phyloP scores from a whole-genome alignment of 2,888 invertebrate species.

The Cosmopolites sordidus region DNA sequence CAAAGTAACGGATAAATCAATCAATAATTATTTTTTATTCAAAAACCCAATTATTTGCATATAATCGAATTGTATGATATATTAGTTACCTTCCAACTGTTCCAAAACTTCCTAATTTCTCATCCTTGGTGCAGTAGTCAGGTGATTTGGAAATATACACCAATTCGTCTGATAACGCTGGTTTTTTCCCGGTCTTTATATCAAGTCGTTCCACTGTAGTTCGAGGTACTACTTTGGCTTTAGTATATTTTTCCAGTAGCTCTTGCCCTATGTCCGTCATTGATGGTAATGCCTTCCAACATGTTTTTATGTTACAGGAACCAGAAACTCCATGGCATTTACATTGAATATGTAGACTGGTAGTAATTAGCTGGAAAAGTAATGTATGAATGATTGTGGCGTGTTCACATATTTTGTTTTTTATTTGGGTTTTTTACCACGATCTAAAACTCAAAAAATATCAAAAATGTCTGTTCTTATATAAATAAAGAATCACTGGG shows the following conservation, averaged over 20 bases:
- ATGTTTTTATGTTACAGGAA: conserved; percentile 76
- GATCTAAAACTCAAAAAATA: too few species aligned
- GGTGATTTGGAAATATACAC: conserved; percentile 76
- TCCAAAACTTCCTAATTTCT: conserved; percentile 68
- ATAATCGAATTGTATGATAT: too few species aligned
- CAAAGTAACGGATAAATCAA: too few species aligned
- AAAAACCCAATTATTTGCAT: too few species aligned
- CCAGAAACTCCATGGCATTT: conserved; percentile 84
- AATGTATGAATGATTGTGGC: too few species aligned
- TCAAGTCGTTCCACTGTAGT: conserved; percentile 22
- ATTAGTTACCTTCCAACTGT: conserved; percentile 71
- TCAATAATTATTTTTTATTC: too few species aligned
- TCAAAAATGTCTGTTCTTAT: too few species aligned
- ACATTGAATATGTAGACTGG: conserved; percentile 62
- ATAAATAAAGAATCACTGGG: too few species aligned
- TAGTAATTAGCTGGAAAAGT: conserved; percentile 58
- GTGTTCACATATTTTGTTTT: too few species aligned
- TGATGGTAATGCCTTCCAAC: conserved; percentile 70
- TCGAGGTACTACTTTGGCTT: conserved; percentile 50
- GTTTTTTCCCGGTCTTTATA: conserved; percentile 26
- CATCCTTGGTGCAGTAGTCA: conserved; percentile 75
- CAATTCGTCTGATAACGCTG: conserved; percentile 54
- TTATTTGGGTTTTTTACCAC: too few species aligned
- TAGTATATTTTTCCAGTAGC: conserved; percentile 58
- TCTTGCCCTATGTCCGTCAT: conserved; percentile 53